Base-by-base conservation (phyloP, 2,888 invertebrate species). In the Odontomyia ornata region DNA sequence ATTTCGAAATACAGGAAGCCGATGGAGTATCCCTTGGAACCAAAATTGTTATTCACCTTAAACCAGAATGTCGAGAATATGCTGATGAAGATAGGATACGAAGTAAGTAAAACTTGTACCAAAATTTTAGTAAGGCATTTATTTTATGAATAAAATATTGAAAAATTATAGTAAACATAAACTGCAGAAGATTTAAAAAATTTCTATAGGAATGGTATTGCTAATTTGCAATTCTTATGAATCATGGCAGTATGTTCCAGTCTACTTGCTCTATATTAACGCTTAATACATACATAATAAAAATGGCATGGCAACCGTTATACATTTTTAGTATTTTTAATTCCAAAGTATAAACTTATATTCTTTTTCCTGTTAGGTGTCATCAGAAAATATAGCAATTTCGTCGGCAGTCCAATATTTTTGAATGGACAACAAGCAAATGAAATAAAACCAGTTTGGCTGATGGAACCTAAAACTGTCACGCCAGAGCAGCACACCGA, bases 381-480 rank as follows among this genome's bases (percentile, higher is more conserved):
- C 60, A 94, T 98, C 23, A 93, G 95, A 84, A 98, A 98, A 85
- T 99, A 99, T 88, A 98, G 98, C 85, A 98, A 98, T 86, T 99
- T 99, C 85, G 96, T 99, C 60, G 95, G 97, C 43, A 95, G 95
- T 82, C 95, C 98, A 0, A 96, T 99, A 82, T 93, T 91, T 82
- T 88, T 99, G 25, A 98, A 99, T 87, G 95, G 96, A 78, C 92
- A 93, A 81, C 93, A 92, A 85, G 92, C 93, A 0, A 99, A 99
- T 86, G 93, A 93, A 67, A 93, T 98, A 64, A 92, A 96, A 91
- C 96, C 98, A 0, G 85, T 99, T 23, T 99, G 99, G 98, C 89
- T 97, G 82, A 91, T 94, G 89, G 97, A 98, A 79, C 93, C 96
- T 0, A 97, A 96, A 88, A 92, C 93, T 81, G 93, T 98, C 0